Conservation (phyloP, 2,797 vertebrate species). For the Perdix hodgsoniae region DNA sequence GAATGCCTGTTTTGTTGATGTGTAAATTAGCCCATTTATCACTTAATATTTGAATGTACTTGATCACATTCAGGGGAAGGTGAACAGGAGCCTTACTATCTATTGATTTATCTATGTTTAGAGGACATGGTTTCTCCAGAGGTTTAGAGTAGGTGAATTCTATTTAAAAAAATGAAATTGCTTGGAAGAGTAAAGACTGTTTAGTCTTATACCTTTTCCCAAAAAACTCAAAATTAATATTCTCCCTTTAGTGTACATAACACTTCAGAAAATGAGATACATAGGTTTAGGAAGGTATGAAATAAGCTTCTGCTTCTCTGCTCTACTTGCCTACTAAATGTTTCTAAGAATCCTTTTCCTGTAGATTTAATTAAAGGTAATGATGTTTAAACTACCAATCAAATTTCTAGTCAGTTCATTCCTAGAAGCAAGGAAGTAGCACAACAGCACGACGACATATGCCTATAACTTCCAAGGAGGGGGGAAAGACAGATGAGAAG, state of each 20-base stretch:
- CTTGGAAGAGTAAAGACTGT: neutral
- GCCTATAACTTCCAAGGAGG: neutral
- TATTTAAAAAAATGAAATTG: slow-evolving; percentile 1
- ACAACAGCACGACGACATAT: neutral
- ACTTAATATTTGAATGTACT: slow-evolving; percentile 46
- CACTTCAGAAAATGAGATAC: neutral
- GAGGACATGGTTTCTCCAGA: neutral
- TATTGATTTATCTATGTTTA: slow-evolving; percentile 22
- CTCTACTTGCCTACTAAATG: neutral
- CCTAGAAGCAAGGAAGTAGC: neutral
- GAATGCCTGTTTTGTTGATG: slow-evolving; percentile 56
- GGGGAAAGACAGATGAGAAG: neutral
- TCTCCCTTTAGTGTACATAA: neutral
- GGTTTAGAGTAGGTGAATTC: neutral
- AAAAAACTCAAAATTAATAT: neutral
- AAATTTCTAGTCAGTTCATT: neutral
- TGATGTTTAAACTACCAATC: neutral
- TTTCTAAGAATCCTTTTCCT: neutral
- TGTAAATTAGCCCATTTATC: slow-evolving; percentile 59
- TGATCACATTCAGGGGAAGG: slow-evolving; percentile 35
- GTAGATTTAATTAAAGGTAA: neutral
- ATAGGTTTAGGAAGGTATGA: neutral
- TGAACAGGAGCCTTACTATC: slow-evolving; percentile 20
- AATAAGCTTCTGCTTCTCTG: neutral
- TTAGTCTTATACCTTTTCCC: neutral